These are phyloP conservation scores for Drosophila auraria DNA, from an alignment of 1,140 invertebrate species.

Conservation along the genomic window DNA sequence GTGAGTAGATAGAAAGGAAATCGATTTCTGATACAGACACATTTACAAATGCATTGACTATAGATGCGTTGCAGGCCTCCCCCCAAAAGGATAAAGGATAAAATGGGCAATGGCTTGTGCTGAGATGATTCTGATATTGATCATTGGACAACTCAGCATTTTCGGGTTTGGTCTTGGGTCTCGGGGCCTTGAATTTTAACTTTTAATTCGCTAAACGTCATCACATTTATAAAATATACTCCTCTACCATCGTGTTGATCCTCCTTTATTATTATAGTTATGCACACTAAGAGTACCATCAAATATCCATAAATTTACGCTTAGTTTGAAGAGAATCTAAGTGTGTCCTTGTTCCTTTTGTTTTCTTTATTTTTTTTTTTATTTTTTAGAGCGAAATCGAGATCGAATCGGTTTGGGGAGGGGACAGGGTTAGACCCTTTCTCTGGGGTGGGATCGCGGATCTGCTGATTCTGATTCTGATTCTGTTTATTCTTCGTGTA, in stretches of 20 bases:
- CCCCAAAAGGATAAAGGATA: background rate
- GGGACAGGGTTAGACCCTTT: conserved; percentile 51
- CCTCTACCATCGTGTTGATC: background rate
- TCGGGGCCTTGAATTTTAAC: conserved; percentile 16
- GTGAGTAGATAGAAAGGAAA: conserved; percentile 26
- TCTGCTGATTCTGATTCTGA: conserved; percentile 22
- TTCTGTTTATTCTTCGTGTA: conserved; percentile 6
- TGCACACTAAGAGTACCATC: conserved; percentile 32
- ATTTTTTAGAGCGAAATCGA: conserved; percentile 29
- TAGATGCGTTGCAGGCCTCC: conserved; percentile 11
- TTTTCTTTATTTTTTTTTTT: conserved; percentile 1
- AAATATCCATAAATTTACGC: conserved; percentile 45
- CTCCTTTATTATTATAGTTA: conserved; percentile 24
- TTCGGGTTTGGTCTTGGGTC: conserved; percentile 33
- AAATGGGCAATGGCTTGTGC: background rate
- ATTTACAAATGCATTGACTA: conserved; percentile 26
- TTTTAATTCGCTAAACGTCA: conserved; percentile 58
- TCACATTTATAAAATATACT: conserved; percentile 74
- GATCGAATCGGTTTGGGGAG: conserved; percentile 17
- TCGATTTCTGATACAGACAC: conserved; percentile 16
- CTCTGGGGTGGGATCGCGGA: conserved; percentile 52
- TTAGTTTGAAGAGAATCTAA: conserved; percentile 40
- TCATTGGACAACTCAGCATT: conserved; percentile 9
- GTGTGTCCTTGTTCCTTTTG: conserved; percentile 21
- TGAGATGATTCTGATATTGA: conserved; percentile 19